phyloP scores from a whole-genome alignment of 2,797 vertebrate genomes.

The Syndactyla subalaris region DNA sequence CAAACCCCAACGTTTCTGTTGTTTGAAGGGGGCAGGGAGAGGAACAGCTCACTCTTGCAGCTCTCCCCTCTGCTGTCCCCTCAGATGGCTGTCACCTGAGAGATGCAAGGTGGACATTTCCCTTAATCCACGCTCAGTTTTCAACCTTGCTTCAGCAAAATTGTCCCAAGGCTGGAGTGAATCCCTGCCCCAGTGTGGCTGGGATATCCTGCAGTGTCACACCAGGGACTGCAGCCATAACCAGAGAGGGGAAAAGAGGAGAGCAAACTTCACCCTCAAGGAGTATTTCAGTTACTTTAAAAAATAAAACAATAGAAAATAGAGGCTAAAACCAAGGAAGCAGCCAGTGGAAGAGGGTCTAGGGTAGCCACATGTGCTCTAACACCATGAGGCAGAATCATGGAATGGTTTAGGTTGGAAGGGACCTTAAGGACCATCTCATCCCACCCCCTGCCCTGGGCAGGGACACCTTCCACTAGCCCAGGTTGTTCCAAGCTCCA shows the following conservation, averaged over 20 bases:
- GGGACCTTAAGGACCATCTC: neutral
- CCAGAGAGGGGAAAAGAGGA: neutral
- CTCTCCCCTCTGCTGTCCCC: neutral
- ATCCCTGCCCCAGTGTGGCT: neutral
- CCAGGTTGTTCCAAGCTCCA: neutral
- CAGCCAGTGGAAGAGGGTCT: neutral
- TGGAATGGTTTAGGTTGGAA: neutral
- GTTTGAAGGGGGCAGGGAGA: neutral
- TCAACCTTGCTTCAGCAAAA: neutral
- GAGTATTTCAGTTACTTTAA: neutral
- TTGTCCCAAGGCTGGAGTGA: neutral
- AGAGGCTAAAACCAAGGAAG: neutral
- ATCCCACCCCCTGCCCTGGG: neutral
- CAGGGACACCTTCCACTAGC: neutral
- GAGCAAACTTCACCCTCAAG: neutral
- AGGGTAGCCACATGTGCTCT: neutral
- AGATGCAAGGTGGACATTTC: neutral
- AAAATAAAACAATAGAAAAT: neutral
- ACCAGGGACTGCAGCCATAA: neutral
- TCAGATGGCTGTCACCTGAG: neutral
- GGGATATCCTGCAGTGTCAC: neutral
- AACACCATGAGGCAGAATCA: neutral
- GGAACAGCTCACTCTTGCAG: neutral
- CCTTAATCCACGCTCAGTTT: neutral
- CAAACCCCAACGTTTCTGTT: neutral